Conservation (phyloP, 2,797 vertebrate genomes). For the Microhierax caerulescens region DNA sequence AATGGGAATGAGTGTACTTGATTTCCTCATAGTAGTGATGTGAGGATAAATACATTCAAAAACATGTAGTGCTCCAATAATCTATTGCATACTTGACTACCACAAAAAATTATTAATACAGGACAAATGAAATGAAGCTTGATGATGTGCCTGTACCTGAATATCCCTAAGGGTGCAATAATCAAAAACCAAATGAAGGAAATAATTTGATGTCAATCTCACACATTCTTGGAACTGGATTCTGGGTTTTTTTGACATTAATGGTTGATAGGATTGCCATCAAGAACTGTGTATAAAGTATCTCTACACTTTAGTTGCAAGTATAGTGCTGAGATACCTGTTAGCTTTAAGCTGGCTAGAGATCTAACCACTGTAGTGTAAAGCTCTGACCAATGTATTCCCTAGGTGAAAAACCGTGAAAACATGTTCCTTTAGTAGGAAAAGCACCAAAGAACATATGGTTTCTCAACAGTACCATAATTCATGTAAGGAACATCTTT, state of each 20-base stretch:
- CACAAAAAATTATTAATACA: slow-evolving; percentile 39
- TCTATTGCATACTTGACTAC: slow-evolving; percentile 6
- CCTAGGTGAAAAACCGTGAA: not conserved
- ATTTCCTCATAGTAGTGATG: slow-evolving; percentile 9
- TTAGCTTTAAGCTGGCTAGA: not conserved
- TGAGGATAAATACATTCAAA: slow-evolving; percentile 14
- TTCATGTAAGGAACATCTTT: not conserved
- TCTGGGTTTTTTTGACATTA: not conserved
- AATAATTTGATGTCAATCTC: slow-evolving; percentile 61
- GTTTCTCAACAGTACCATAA: not conserved
- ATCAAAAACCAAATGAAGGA: slow-evolving; percentile 40
- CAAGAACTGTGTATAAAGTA: not conserved
- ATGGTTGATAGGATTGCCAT: slow-evolving; percentile 1
- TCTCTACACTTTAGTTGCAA: not conserved
- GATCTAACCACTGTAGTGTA: not conserved
- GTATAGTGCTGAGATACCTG: not conserved
- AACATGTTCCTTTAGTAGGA: not conserved
- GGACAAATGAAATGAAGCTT: slow-evolving; percentile 35
- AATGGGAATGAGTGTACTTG: not conserved
- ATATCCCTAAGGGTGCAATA: slow-evolving; percentile 1
- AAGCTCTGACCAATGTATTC: not conserved
- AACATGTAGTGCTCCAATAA: not conserved
- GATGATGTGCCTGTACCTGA: slow-evolving; percentile 55
- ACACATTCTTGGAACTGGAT: slow-evolving; percentile 31
- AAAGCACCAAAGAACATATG: not conserved